phyloP scores from a whole-genome alignment of 2,113 vertebrate genomes.

The Pteronura brasiliensis region DNA sequence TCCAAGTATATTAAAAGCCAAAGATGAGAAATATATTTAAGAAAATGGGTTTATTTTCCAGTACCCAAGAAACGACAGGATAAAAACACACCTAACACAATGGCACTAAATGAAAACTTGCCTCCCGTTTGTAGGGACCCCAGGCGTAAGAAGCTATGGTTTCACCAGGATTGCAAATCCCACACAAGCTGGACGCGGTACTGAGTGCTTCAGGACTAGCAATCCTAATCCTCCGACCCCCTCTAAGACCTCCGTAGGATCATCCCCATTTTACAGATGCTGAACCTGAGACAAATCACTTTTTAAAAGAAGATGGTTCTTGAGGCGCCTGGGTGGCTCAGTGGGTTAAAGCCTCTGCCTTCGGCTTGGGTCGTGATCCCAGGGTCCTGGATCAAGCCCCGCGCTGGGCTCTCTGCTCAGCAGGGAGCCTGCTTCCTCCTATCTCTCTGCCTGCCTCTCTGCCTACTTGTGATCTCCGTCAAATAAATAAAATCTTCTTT shows the following conservation, averaged over 20 bases:
- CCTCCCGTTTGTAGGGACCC: background rate
- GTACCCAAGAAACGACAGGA: background rate
- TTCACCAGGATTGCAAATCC: background rate
- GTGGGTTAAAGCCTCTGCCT: too few species aligned
- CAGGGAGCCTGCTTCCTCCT: too few species aligned
- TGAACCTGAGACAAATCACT: background rate
- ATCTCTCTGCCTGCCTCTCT: too few species aligned
- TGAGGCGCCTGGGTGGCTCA: too few species aligned
- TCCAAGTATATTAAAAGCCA: background rate
- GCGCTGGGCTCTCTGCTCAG: too few species aligned
- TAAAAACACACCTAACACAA: background rate
- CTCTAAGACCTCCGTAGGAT: background rate
- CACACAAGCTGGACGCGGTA: background rate
- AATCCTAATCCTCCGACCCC: background rate
- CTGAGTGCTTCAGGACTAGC: background rate
- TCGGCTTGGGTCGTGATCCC: too few species aligned
- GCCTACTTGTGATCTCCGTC: too few species aligned
- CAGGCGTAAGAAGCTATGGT: background rate
- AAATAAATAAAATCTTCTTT: too few species aligned
- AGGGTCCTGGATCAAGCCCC: too few species aligned
- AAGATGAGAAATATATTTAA: background rate
- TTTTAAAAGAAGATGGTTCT: background rate
- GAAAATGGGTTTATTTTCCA: background rate
- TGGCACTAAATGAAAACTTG: background rate
- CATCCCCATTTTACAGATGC: background rate